Evolutionary conservation across 2,888 invertebrate genomes (phyloP).

Genomic region (Cheilosia pagana): DNA sequence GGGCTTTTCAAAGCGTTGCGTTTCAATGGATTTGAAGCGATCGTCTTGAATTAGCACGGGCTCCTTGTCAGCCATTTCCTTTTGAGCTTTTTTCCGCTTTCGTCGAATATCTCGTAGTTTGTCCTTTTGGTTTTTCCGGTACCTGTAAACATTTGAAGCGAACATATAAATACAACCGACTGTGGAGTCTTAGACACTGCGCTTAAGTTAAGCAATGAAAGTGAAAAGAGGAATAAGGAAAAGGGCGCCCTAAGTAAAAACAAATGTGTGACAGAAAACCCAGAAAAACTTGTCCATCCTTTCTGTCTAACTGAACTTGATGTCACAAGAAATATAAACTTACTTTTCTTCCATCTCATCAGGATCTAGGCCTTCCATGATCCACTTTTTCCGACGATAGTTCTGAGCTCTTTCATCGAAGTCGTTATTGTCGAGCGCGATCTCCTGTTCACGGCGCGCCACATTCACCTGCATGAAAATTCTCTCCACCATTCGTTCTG

Average conservation of each 20-base stretch:
- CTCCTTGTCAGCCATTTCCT: conserved; percentile 76
- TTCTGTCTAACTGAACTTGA: too few species aligned
- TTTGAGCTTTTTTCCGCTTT: conserved; percentile 78
- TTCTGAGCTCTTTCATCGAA: conserved; percentile 94
- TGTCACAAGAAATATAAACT: too few species aligned
- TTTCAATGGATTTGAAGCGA: conserved; percentile 80
- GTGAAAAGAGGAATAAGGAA: too few species aligned
- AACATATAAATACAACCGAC: too few species aligned
- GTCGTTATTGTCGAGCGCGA: conserved; percentile 94
- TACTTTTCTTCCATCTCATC: conserved; percentile 89
- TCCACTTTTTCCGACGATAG: conserved; percentile 94
- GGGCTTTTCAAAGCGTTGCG: conserved; percentile 79
- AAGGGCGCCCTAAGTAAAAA: too few species aligned
- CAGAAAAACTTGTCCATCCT: too few species aligned
- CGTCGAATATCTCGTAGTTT: conserved; percentile 80
- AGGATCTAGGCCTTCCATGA: conserved; percentile 93
- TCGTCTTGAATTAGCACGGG: conserved; percentile 79
- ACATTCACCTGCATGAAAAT: conserved; percentile 97
- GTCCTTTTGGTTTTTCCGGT: conserved; percentile 81
- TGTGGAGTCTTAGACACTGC: too few species aligned
- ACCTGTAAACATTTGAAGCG: conserved; percentile 76
- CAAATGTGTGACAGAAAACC: too few species aligned
- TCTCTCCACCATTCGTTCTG: conserved; percentile 93
- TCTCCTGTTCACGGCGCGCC: conserved; percentile 95
- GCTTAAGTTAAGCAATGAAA: too few species aligned